A percentile compares a stretch with the other conserved stretches of the same genome.
These are phyloP conservation scores for Trissoscelio sp. DNA, from an alignment of 2,888 invertebrate species.

Conservation along the genomic window DNA sequence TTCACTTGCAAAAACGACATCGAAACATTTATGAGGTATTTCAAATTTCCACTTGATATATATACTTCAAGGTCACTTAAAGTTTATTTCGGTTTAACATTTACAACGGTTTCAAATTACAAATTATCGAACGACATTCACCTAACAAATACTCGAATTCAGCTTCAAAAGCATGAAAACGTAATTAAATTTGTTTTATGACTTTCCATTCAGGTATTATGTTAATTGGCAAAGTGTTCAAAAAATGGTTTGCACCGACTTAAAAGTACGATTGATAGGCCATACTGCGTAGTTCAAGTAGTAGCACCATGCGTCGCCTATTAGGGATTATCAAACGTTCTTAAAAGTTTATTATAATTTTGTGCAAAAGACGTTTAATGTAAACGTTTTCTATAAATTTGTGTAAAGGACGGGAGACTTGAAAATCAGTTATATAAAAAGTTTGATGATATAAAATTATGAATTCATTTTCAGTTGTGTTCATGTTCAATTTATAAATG, in stretches of 20 bases:
- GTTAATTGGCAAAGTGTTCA: background rate
- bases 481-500: background rate
- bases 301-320: constrained; percentile 22
- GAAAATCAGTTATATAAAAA: constrained; percentile 11
- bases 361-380: constrained; percentile 15
- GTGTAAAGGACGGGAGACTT: background rate
- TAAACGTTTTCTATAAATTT: constrained; percentile 21
- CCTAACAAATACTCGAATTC: constrained; percentile 22
- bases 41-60: constrained; percentile 41
- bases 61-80: constrained; percentile 52
- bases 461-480: background rate
- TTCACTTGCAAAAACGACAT: constrained; percentile 44
- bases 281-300: constrained; percentile 36
- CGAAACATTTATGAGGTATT: constrained; percentile 52
- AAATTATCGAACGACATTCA: constrained; percentile 42
- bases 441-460: constrained; percentile 9
- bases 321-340: constrained; percentile 4
- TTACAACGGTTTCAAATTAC: constrained; percentile 32
- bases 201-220: constrained; percentile 1
- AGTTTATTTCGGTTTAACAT: constrained; percentile 35
- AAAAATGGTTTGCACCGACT: background rate
- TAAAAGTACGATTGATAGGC: constrained; percentile 26
- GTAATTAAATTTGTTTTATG: background rate
- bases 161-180: constrained; percentile 29
- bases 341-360: constrained; percentile 25